Evolutionary conservation across 2,797 vertebrate genomes (phyloP).

Genomic region (Sparidentex hasta): DNA sequence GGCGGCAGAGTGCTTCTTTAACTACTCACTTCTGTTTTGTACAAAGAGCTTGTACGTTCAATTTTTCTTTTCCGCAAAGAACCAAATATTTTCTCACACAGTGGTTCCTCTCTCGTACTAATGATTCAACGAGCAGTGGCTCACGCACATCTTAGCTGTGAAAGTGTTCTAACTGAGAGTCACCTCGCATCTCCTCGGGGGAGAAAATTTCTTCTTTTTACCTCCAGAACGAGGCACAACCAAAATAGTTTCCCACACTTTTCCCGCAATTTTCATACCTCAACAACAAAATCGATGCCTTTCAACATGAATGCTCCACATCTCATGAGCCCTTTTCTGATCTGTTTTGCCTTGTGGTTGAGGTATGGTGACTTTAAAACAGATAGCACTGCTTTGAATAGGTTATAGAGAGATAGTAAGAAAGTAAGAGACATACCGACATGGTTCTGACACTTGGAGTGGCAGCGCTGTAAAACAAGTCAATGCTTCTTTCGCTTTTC

Average conservation of each 20-base stretch:
- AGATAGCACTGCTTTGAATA: not conserved
- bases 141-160: not conserved
- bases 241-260: not conserved
- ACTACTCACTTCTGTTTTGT: too few species aligned
- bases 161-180: not conserved
- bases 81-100: not conserved
- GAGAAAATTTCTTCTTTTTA: constrained; percentile 1
- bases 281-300: constrained; percentile 9
- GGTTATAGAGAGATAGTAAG: not conserved
- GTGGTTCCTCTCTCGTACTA: not conserved
- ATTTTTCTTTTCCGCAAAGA: not conserved
- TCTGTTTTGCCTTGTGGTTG: not conserved
- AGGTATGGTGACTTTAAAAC: not conserved
- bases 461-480: not conserved
- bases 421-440: too few species aligned
- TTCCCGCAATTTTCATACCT: not conserved
- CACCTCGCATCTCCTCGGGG: not conserved
- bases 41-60: not conserved
- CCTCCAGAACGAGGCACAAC: not conserved
- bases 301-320: not conserved
- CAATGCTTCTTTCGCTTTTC: not conserved
- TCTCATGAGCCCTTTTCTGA: constrained; percentile 6
- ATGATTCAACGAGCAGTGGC: not conserved
- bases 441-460: not conserved
- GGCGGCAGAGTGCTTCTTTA: too few species aligned